Base-by-base conservation (phyloP, 30 jellyfish, hydroid and myxozoan species). In the Hydractinia echinata region DNA sequence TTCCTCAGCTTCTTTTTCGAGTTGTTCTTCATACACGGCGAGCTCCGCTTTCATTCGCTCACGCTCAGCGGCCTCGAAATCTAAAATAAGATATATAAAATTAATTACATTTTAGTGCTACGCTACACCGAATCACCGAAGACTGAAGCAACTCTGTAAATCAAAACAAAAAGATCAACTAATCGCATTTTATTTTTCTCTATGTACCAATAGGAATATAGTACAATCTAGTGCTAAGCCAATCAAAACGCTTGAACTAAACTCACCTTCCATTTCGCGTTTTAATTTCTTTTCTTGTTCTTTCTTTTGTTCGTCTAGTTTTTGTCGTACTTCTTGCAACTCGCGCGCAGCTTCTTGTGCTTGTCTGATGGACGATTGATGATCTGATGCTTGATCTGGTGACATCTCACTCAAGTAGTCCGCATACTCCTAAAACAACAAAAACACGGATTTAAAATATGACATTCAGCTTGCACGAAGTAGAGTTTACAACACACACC, bases 321-420 rank as follows among this genome's bases (percentile, higher is more conserved):
- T 87, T 61, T 93, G 76, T 53, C 82, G 84, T 58, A 93, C 86
- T 71, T 87, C 96, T 15, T 95, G 96, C 39, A 93, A 82, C 78
- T 93, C 96, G 15, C 90, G 73, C 21, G 96, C 99, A 51, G 96
- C 91, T 53, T 84, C 91, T 30, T 81, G 91, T n/a, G 99, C 96
- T 83, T 93, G 93, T 52, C 85, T 91, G 67, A 93, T 93, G 53
- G 96, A 92, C 21, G 84, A 52, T 54, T 77, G 61, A 10, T 62
- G 51, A 8, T 55, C 85, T 10, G 74, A 6, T n/a, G 74, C 4
- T 51, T 93, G 96, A 61, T 87, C 94, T 5, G 99, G 99, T 7
- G 96, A 84, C 66, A 93, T 54, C 51, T 93, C 99, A 51, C 80
- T 71, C 67, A 93, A 78, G 83, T 91, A 93, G 18, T 93, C 99